Base-by-base conservation (phyloP, 2,888 invertebrate genomes). In the Monochamus alternatus region DNA sequence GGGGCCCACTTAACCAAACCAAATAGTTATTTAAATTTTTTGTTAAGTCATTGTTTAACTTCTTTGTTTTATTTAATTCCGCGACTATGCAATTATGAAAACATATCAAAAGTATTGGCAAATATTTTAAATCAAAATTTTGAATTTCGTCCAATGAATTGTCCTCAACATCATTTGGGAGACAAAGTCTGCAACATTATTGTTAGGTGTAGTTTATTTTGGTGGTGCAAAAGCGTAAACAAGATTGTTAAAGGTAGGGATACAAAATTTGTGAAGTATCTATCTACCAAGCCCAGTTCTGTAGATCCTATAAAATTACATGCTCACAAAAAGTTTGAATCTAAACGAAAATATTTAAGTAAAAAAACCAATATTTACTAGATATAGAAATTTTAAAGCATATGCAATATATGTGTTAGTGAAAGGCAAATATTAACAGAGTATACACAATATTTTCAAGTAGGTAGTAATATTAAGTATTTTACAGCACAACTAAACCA, bases 211-310 rank as follows among this genome's bases (percentile, higher is more conserved):
- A 58, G 68, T 31, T 12, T 68, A 52, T 68, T 68, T 68, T 68
- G 68, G 68, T 68, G 68, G 68, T 51, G 51, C 38, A 51, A 68
- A 68, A 68, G 58, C 55, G 12, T 52, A 10, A 64, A 64, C 9
- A 51, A 51, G 9, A 51, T 51, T 51, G 51, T 10, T 51, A 10
- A n/a, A 9, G n/a, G 51, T 4, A 51, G n/a, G 9, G 51, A 51
- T n/a, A 51, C 51, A n/a, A 51, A 51, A 10, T 51, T 51, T 51
- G 51, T n/a, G 9, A 51, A 51, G 9, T 51, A 51, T 51, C 10
- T 51, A 51, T 10, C 51, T 51, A 51, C 1, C 4, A 51, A 51
- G 3, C 51, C 51, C 4, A 51, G 12, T n/a, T 8, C 5, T 51
- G 51, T 51, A 51, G 51, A 51, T 51, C 51, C 51, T n/a, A 9